Evolutionary conservation across 2,888 invertebrate genomes (phyloP), one percentile per base, ranked within the genome.

Genomic region (Epinotia demarniana): DNA sequence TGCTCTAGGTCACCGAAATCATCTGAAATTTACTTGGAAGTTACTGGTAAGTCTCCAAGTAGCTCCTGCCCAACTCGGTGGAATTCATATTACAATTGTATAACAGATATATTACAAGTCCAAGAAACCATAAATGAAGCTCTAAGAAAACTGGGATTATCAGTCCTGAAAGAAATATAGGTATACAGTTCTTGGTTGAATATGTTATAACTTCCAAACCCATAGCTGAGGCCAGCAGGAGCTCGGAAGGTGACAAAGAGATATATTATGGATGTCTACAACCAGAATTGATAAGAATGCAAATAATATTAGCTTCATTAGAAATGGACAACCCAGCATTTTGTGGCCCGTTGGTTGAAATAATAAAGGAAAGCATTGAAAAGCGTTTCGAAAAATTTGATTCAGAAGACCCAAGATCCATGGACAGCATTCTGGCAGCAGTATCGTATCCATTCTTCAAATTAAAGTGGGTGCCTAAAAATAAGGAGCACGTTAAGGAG

Each of bases 1-100:
- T 79, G 78, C 77, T 60, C 74, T 61, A 80, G 80, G 70, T 79
- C 79, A 11, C 79, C 77, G 58, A 80, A 81, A 72, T 78, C 78
- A 43, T 75, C 71, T 73, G 78, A 79, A 69, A 80, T 46, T 64
- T 80, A 78, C 72, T 69, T 78, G 27, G 73, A 79, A 60, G 53
- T 19, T 11, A 57, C 57, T 57, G 57, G 57, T 19, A 57, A 57
- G 18, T 57, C 57, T 19, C 57, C 57, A 19, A 57, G 19, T 18
- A 19, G 18, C 19, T 19, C 55, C 53, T 72, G 63, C 19, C 63
- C 57, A 72, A 72, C 72, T 43, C n/a, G 72, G 63, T 72, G 72
- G 72, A 72, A 72, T 55, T 72, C 72, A 27, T 72, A 72, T 55
- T 72, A 72, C 39, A 23, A 72, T 64, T 72, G 63, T 27, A 72